phyloP scores from a whole-genome alignment of 2,797 vertebrate genomes.

The Tarsius wallacei region DNA sequence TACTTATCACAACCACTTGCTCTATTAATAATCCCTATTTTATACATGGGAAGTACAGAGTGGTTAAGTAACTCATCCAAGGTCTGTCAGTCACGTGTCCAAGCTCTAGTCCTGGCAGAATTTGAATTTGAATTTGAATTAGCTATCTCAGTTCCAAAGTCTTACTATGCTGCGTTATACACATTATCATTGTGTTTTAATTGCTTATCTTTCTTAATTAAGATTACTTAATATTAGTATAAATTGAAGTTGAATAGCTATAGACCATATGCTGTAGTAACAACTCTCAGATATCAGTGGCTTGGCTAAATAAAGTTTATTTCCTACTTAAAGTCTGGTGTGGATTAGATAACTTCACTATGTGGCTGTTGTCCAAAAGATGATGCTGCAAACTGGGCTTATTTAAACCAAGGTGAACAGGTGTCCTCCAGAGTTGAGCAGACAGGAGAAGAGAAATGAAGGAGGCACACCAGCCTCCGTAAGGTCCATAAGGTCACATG shows the following conservation, averaged over 20 bases:
- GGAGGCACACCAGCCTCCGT: not conserved
- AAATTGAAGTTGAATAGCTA: conserved; percentile 6
- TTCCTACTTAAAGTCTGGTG: conserved; percentile 18
- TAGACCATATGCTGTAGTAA: not conserved
- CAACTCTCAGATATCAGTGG: not conserved
- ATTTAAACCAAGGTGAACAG: conserved; percentile 24
- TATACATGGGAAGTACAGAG: not conserved
- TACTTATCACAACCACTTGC: not conserved
- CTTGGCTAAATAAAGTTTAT: conserved; percentile 34
- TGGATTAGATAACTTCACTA: conserved; percentile 35
- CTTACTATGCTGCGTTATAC: not conserved
- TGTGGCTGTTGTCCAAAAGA: conserved; percentile 60
- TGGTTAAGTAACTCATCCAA: not conserved
- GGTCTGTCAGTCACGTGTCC: not conserved
- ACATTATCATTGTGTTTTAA: not conserved
- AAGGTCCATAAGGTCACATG: not conserved
- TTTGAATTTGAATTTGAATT: not conserved
- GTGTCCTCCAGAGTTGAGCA: not conserved
- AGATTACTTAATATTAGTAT: not conserved
- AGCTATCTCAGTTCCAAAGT: not conserved
- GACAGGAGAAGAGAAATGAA: conserved; percentile 31
- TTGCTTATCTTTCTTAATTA: not conserved
- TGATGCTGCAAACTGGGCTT: conserved; percentile 46
- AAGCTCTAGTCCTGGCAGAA: not conserved
- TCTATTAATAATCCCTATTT: not conserved